A percentile compares a stretch with the other conserved stretches of the same genome.
phyloP scores from a whole-genome alignment of 1,140 invertebrate genomes.

The Saccostrea cuccullata region DNA sequence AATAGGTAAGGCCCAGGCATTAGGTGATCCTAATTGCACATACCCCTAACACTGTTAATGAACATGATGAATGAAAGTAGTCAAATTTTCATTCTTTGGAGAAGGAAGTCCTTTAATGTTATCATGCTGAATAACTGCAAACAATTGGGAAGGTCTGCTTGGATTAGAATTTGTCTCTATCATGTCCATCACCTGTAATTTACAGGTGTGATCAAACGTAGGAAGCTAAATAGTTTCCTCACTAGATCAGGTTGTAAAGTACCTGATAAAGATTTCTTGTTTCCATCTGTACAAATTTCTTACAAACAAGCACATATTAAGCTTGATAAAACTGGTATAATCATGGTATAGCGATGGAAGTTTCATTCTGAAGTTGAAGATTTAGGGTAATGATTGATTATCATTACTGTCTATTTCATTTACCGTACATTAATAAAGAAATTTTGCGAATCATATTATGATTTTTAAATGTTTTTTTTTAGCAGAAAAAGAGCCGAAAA shows the following conservation, averaged over 20 bases:
- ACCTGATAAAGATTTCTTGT: background rate
- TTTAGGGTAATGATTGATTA: background rate
- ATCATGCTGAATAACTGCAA: background rate
- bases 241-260: background rate
- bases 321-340: background rate
- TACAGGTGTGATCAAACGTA: background rate
- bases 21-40: too few species aligned
- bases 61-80: background rate
- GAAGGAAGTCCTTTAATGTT: background rate
- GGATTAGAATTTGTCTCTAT: background rate
- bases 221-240: background rate
- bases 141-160: background rate
- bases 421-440: too few species aligned
- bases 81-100: background rate
- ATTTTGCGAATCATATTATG: too few species aligned
- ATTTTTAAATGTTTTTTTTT: too few species aligned
- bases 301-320: background rate
- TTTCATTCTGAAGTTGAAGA: background rate
- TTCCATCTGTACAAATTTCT: background rate
- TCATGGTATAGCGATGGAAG: background rate
- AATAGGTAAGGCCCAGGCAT: too few species aligned
- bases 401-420: too few species aligned
- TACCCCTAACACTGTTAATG: background rate
- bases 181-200: background rate
- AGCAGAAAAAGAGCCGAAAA: constrained; percentile 63